Evolutionary conservation across 2,888 invertebrate genomes (phyloP), one percentile per base, ranked within the genome.

Genomic region (Thereva nobilitata): DNA sequence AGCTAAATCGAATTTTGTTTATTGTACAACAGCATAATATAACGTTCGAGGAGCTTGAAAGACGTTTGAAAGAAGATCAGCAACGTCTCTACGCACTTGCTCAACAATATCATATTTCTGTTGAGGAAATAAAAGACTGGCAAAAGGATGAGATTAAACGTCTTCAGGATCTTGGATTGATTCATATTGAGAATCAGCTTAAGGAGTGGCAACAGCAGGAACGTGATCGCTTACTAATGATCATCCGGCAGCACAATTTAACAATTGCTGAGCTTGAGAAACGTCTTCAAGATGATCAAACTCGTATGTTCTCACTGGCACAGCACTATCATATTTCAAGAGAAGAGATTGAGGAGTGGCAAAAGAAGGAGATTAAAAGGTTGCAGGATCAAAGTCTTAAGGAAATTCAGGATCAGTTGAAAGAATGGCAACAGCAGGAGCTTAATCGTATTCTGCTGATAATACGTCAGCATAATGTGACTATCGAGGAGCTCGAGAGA

Each of bases 171-270:
- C 69, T 79, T 67, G 79, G 78, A 1, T 66, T 76, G 1, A 42
- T 68, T 4, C 64, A 54, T 41, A 55, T 54, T 35, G 38, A 47
- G 5, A 53, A 38, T 12, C 77, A 79, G 61, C 71, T 79, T 2
- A 76, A 74, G 54, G 76, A 77, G 65, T 79, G 79, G 79, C 79
- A 79, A 66, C 76, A 75, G 64, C 74, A 76, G 8, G 79, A 79
- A 65, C 74, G 76, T 0, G 75, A 77, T 10, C 78, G 78, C 3
- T 69, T 79, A 7, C 40, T 75, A 9, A 72, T 72, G 5, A 70
- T 79, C 40, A 66, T 78, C 5, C 74, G 76, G 40, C 74, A 79
- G 68, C 53, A 54, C 7, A 64, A 64, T 9, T 47, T 55, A 6
- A 64, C 54, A 7, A 55, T 64, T 54, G 76, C 76, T 49, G 79